Base-by-base conservation (phyloP, 2,888 invertebrate species). In the Plagiodera versicolora region DNA sequence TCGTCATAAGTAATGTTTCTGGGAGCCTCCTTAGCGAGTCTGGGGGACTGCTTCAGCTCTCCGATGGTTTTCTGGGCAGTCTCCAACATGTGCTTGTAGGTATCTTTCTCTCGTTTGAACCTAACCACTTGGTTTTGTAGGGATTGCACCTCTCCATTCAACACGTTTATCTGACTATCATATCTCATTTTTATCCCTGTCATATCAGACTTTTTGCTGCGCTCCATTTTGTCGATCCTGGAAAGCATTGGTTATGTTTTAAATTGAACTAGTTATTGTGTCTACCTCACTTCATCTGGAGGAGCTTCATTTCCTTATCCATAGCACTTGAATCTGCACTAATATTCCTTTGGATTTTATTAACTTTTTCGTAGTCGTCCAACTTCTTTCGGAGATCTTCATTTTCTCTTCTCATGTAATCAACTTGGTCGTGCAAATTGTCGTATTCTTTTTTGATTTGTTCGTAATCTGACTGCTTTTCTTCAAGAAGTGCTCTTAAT, bases 1-100 rank as follows among this genome's bases (percentile, higher is more conserved):
- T 89, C 89, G 73, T 92, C 92, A 60, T 89, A 88, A 76, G 88
- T 89, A 61, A 88, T 86, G 1, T 90, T 89, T 51, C 86, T 83
- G 47, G 85, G 84, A 55, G 83, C 81, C 67, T 83, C 81, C 68
- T 85, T 82, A 11, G 68, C 70, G 2, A 77, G 62, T 70, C 83
- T 82, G 28, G 81, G 82, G 0, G 86, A 85, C 17, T 81, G 81
- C 77, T 91, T 92, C 18, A 92, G 82, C 67, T 93, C 91, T 0
- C 88, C 85, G 70, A 93, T 90, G 35, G 90, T 89, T 79, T 91
- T 91, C 76, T 94, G 94, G 0, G 94, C 92, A 10, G 90, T 89
- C 74, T 94, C 94, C 44, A 95, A 79, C 89, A 95, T 92, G 76
- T 94, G 93, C 69, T 92, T 92, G 74, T 92, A 94, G 54, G 91